phyloP scores from a whole-genome alignment of 2,113 vertebrate genomes.

The Ictalurus punctatus region DNA sequence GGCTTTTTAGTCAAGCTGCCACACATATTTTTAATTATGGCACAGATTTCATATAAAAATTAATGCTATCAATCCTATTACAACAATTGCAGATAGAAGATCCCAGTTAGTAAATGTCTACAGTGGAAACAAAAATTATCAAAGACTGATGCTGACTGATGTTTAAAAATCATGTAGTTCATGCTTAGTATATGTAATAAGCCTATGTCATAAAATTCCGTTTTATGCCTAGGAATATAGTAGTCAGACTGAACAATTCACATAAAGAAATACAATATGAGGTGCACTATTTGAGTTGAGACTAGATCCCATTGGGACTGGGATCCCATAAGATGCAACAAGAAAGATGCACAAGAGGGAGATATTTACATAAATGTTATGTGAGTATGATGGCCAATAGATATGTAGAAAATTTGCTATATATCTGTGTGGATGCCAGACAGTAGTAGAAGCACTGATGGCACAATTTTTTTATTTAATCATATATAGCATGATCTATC shows the following conservation, averaged over 20 bases:
- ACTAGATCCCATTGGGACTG: not conserved
- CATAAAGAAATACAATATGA: not conserved
- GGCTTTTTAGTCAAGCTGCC: not conserved
- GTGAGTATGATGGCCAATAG: not conserved
- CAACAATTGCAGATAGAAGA: not conserved
- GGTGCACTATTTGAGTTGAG: not conserved
- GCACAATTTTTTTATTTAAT: not conserved
- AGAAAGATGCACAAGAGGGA: not conserved
- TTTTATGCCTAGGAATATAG: too few relatives aligned
- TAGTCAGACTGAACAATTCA: too few relatives aligned
- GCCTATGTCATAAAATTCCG: too few relatives aligned
- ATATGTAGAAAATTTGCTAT: not conserved
- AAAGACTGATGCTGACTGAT: not conserved
- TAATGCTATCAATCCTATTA: not conserved
- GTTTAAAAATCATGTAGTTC: not conserved
- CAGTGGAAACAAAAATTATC: not conserved
- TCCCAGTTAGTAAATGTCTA: not conserved
- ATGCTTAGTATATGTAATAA: too few relatives aligned
- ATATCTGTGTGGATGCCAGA: not conserved
- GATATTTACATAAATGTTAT: not conserved
- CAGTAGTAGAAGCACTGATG: not conserved
- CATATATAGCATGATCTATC: not conserved
- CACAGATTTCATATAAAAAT: not conserved
- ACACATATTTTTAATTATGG: not conserved
- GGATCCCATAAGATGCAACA: not conserved